These are phyloP conservation scores for Lasaia peninsularis DNA, from an alignment of 1,140 invertebrate species.

Conservation along the genomic window DNA sequence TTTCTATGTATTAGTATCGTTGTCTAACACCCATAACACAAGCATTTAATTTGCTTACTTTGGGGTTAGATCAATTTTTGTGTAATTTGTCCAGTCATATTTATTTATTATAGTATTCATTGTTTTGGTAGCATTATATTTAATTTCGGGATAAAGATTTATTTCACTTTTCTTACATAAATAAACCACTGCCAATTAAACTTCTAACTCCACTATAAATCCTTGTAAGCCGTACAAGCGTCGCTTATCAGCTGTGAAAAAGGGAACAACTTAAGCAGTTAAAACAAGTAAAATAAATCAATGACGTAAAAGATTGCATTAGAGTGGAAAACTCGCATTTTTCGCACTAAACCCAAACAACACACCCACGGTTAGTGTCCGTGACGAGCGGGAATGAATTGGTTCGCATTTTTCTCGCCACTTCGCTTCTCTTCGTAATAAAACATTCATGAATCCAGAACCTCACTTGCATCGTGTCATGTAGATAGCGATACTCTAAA, in stretches of 20 bases:
- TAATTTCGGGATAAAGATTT: background rate
- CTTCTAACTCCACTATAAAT: conserved; percentile 10
- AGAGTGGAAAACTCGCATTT: conserved; percentile 41
- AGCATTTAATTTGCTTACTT: no score
- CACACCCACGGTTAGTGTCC: conserved; percentile 63
- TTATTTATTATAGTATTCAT: no score
- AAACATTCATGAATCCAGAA: conserved; percentile 65
- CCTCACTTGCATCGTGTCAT: conserved; percentile 39
- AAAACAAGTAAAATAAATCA: conserved; percentile 28
- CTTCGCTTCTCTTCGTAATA: conserved; percentile 50
- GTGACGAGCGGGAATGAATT: conserved; percentile 67
- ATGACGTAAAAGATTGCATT: conserved; percentile 43
- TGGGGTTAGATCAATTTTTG: no score
- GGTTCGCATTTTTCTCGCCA: conserved; percentile 63
- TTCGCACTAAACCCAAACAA: conserved; percentile 62
- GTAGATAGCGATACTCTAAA: background rate
- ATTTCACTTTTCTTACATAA: conserved; percentile 4
- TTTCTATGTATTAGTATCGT: no score
- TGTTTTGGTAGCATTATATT: no score
- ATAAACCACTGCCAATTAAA: conserved; percentile 11
- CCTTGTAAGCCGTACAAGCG: conserved; percentile 7
- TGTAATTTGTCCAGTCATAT: no score
- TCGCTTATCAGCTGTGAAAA: conserved; percentile 12
- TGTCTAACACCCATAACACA: no score
- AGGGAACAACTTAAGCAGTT: conserved; percentile 14